Evolutionary conservation across 2,888 invertebrate species (phyloP).

Genomic region (Philhelius pedissequus): DNA sequence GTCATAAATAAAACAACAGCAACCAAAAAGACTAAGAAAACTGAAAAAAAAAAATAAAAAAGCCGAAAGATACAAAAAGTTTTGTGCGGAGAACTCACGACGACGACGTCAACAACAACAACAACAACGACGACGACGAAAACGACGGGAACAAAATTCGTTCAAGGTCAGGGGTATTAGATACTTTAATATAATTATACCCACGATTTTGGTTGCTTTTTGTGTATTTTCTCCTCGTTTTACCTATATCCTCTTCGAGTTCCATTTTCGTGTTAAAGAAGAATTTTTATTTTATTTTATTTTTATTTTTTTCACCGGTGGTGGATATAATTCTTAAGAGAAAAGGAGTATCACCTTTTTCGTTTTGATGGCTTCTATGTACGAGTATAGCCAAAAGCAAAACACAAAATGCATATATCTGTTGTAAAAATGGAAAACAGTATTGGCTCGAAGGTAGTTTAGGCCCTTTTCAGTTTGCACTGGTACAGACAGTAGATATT

Average conservation of each 20-base stretch:
- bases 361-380: neutral
- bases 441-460: neutral
- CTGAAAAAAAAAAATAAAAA: neutral
- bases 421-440: neutral
- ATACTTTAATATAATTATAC: slow-evolving; percentile 61
- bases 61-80: slow-evolving; percentile 38
- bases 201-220: slow-evolving; percentile 13
- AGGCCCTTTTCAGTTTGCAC: neutral
- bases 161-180: slow-evolving; percentile 69
- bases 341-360: slow-evolving; percentile 1
- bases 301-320: neutral
- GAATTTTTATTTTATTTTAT: no score
- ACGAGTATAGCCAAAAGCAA: no score
- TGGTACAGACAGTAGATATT: no score
- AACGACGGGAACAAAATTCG: slow-evolving; percentile 59
- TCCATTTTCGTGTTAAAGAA: slow-evolving; percentile 7
- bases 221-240: slow-evolving; percentile 7
- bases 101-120: slow-evolving; percentile 15
- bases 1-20: slow-evolving; percentile 60
- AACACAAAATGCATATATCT: neutral
- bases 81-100: slow-evolving; percentile 47
- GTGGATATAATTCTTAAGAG: neutral
- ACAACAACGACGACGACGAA: slow-evolving; percentile 30
- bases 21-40: neutral
- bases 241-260: slow-evolving; percentile 32